Evolutionary conservation across 2,888 invertebrate genomes (phyloP).

Genomic region (Imbricaverruca yamaguchii): DNA sequence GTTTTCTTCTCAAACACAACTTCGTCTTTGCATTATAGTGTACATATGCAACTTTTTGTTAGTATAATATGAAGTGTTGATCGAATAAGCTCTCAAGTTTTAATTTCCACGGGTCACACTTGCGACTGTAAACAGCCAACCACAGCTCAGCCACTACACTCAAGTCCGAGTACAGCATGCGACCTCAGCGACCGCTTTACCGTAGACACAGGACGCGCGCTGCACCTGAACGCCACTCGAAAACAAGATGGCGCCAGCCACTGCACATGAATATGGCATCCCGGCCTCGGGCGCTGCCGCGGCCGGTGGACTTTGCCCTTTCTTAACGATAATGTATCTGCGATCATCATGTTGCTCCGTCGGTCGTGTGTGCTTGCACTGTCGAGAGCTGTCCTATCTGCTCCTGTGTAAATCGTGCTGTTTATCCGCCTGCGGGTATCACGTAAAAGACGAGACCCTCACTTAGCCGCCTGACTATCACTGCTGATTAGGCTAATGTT

Average conservation of each 20-base stretch:
- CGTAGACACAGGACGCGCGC: no score
- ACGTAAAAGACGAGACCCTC: not conserved
- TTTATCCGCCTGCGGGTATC: not conserved
- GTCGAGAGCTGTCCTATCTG: not conserved
- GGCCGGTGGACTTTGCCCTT: not conserved
- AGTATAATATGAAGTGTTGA: no score
- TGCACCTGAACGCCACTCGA: not conserved
- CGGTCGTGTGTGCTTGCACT: not conserved
- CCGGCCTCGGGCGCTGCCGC: no score
- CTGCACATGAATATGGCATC: not conserved
- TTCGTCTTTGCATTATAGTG: no score
- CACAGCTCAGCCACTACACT: no score
- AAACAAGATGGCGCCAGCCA: not conserved
- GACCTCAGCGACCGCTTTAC: no score
- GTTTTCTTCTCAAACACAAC: no score
- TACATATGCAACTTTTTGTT: no score
- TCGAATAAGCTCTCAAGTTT: no score
- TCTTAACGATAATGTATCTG: not conserved
- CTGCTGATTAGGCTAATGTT: not conserved
- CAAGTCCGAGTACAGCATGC: no score
- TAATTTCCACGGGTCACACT: no score
- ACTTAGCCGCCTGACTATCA: not conserved
- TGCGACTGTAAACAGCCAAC: no score
- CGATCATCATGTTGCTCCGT: not conserved
- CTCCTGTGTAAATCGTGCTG: slow-evolving; percentile 11